Base-by-base conservation (phyloP, 2,797 vertebrate genomes). In the Lepilemur ruficaudatus region DNA sequence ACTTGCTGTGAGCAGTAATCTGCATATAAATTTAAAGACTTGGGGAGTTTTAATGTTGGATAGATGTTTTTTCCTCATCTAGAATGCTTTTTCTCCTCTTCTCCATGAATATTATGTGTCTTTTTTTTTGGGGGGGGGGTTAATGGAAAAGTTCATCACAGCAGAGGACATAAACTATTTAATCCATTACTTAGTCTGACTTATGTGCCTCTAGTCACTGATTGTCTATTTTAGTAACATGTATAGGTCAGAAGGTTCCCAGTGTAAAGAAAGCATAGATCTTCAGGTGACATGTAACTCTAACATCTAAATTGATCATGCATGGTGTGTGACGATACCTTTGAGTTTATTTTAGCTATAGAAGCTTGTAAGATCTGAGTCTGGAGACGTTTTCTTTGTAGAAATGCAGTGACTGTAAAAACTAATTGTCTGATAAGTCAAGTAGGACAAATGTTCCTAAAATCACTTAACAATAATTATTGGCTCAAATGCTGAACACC, bases 1-100 rank as follows among this genome's bases (percentile, higher is more conserved):
- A 69, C 89, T 97, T 96, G 30, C 93, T 98, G 93, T 55, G 89
- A 97, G 46, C 57, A 73, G 76, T 95, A 97, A 98, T 94, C 83
- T 97, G 90, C 87, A 94, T 94, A 97, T 65, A 97, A 96, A 97
- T 73, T 18, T 0, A 78, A 97, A 94, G 35, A 78, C 89, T 57
- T 95, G 32, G 59, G 48, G 86, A 73, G 55, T 59, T 67, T 93
- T 43, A 87, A 97, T 63, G 35, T 43, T 61, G 61, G 55, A 63
- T 63, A 38, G 38, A 38, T 38, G 38, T 38, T 38, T 38, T 38
- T 38, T 38, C 20, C 87, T 95, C 81, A 76, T 70, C 41, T 48
- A 76, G 91, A 97, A 94, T 63, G 22, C 10, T 83, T 93, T 61
- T 55, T 38, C 70, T 95, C 75, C 52, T 90, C 43, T 93, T 89